Evolutionary conservation across 2,797 vertebrate genomes (phyloP).

Genomic region (Muscicapa striata): DNA sequence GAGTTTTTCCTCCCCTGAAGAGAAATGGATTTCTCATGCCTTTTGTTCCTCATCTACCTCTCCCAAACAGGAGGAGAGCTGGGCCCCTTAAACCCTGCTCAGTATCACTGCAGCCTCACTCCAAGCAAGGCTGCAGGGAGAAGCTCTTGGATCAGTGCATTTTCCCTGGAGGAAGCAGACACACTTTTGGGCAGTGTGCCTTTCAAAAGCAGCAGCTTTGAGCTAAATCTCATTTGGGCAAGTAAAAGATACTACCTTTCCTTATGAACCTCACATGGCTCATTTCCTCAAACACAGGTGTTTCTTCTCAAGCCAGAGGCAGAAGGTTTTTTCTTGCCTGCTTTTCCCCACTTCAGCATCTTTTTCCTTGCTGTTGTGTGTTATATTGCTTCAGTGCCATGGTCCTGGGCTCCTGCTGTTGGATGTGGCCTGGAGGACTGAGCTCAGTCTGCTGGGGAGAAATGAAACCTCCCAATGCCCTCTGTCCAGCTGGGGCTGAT

Average conservation of each 20-base stretch:
- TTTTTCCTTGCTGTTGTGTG: background rate
- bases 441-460: background rate
- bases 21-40: background rate
- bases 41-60: background rate
- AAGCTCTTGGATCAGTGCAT: background rate
- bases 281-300: background rate
- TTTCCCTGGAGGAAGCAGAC: background rate
- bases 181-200: background rate
- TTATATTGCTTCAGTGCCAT: background rate
- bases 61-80: background rate
- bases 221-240: background rate
- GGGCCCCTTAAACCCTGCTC: background rate
- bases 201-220: slow-evolving; percentile 20
- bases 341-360: background rate
- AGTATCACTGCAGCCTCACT: background rate
- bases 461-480: background rate
- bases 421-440: background rate
- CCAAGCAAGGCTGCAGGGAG: background rate
- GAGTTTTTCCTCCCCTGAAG: background rate
- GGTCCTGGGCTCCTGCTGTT: background rate
- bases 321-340: background rate
- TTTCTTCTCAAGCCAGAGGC: background rate
- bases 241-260: background rate
- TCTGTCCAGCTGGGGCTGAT: background rate
- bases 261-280: background rate